Conservation (phyloP, 2,113 vertebrate genomes). For the Chroicocephalus ridibundus region DNA sequence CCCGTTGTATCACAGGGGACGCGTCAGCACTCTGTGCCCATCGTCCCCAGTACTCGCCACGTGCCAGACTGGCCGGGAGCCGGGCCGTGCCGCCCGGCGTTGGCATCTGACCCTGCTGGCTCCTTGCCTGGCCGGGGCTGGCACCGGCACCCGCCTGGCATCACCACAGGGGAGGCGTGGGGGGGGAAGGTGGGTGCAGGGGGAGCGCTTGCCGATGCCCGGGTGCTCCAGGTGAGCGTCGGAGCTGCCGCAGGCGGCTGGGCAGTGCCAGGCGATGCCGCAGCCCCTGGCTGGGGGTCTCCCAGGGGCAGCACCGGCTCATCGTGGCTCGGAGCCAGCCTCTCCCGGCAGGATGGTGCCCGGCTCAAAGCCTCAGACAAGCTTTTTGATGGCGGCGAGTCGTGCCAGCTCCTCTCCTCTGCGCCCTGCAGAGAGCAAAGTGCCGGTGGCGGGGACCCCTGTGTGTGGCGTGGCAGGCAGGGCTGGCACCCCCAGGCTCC, state of each 20-base stretch:
- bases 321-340: neutral
- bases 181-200: neutral
- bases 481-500: neutral
- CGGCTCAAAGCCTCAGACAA: neutral
- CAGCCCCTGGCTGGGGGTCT: neutral
- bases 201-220: rapidly evolving
- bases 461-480: neutral
- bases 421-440: neutral
- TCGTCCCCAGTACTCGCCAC: rapidly evolving
- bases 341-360: neutral
- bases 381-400: neutral
- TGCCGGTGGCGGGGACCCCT: rapidly evolving
- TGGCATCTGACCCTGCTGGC: neutral
- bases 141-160: neutral
- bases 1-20: rapidly evolving
- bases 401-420: neutral
- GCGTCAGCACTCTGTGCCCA: rapidly evolving
- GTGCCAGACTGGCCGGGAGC: neutral
- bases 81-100: neutral
- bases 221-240: neutral
- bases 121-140: neutral
- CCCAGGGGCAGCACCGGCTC: neutral
- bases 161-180: rapidly evolving
- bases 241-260: neutral
- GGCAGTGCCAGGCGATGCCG: neutral